Conservation (phyloP, 1,140 invertebrate species). For the Bombus terrestris region DNA sequence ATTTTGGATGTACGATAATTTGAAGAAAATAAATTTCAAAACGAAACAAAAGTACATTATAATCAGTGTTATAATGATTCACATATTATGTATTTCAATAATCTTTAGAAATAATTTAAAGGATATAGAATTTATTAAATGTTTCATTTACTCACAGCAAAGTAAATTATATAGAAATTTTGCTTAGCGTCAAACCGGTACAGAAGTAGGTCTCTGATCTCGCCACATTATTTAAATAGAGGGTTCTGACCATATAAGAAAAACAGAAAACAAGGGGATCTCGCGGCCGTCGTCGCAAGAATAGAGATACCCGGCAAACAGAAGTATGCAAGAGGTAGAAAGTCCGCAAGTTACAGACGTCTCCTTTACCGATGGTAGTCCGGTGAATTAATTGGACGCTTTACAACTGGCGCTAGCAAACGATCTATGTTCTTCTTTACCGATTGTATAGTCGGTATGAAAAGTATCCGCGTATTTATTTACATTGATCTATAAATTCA, state of each 20-base stretch:
- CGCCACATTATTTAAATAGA: background rate
- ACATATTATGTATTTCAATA: background rate
- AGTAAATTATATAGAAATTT: background rate
- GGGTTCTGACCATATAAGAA: background rate
- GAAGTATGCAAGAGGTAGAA: background rate
- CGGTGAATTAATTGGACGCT: background rate
- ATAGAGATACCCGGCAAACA: background rate
- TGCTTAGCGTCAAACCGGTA: too few species aligned
- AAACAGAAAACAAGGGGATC: conserved; percentile 1
- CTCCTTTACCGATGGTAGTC: conserved; percentile 11
- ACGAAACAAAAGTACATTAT: background rate
- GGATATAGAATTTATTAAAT: too few species aligned
- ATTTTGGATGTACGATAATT: background rate
- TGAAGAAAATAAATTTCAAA: background rate
- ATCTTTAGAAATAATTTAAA: background rate
- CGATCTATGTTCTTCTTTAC: conserved; percentile 16
- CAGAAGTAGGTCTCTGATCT: too few species aligned
- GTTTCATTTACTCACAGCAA: too few species aligned
- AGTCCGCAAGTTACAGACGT: background rate
- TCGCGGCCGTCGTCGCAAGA: conserved; percentile 9
- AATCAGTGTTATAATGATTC: background rate
- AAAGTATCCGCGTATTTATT: too few species aligned
- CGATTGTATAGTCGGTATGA: background rate
- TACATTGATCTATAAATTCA: too few species aligned
- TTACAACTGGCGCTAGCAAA: conserved; percentile 17